Evolutionary conservation across 2,888 invertebrate species (phyloP).

Genomic region (Barypeithes pellucidus): DNA sequence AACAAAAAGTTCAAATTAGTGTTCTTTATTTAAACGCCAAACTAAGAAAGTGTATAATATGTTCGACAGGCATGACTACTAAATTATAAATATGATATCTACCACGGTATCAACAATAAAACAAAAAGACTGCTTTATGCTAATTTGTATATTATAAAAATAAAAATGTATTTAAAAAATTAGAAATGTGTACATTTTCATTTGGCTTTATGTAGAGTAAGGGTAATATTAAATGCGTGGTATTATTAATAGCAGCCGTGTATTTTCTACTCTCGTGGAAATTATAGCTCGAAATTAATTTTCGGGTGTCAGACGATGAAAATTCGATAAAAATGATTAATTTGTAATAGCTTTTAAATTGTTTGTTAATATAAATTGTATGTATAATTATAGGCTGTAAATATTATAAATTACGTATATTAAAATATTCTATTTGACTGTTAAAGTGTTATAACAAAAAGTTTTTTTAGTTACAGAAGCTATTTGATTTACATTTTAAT

Average conservation of each 20-base stretch:
- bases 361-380: neutral
- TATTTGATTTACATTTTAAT: too few relatives aligned
- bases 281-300: conserved; percentile 9
- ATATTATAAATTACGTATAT: neutral
- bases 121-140: conserved; percentile 49
- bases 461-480: neutral
- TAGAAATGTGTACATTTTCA: neutral
- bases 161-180: conserved; percentile 10
- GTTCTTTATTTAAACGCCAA: too few relatives aligned
- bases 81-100: conserved; percentile 6
- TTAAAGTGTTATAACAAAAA: neutral
- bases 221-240: conserved; percentile 7
- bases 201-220: conserved; percentile 5
- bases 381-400: neutral
- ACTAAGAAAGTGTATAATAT: neutral
- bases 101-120: conserved; percentile 36
- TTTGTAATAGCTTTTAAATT: neutral
- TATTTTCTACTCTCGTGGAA: neutral
- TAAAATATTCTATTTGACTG: conserved; percentile 9
- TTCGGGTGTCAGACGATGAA: neutral
- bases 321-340: neutral
- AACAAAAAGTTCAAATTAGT: too few relatives aligned
- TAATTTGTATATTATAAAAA: conserved; percentile 39
- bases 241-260: conserved; percentile 2
- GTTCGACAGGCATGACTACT: neutral